Conservation (phyloP, 2,797 vertebrate genomes). For the Pyrocephalus nanus region DNA sequence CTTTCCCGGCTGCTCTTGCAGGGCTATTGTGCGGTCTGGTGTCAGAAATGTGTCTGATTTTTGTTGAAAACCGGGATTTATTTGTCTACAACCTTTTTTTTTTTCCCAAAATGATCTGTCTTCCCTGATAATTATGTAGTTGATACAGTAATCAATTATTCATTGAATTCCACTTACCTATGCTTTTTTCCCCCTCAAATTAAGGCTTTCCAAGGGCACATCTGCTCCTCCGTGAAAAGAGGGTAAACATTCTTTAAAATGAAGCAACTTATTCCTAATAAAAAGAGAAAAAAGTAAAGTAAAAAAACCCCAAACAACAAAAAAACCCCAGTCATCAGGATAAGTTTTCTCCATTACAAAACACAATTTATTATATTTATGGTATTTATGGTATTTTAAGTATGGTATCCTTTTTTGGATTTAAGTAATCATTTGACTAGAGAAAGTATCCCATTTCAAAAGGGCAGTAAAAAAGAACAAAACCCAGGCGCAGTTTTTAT, state of each 20-base stretch:
- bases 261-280: neutral
- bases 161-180: neutral
- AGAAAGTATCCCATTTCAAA: neutral
- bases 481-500: neutral
- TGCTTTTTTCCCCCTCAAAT: neutral
- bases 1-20: constrained; percentile 34
- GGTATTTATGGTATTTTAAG: neutral
- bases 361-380: neutral
- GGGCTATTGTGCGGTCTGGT: neutral
- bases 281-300: neutral
- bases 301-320: no score
- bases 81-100: neutral
- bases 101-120: neutral
- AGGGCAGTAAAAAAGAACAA: neutral
- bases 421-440: neutral
- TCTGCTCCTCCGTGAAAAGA: neutral
- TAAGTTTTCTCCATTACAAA: neutral
- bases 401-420: neutral
- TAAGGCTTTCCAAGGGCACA: neutral
- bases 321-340: no score
- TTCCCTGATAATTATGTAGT: neutral
- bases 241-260: neutral
- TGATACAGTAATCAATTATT: neutral
- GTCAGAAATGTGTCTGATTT: constrained; percentile 30
- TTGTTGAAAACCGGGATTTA: neutral